Evolutionary conservation across 2,113 vertebrate species (phyloP), one percentile per base, ranked within the genome.

Genomic region (Neotoma lepida): DNA sequence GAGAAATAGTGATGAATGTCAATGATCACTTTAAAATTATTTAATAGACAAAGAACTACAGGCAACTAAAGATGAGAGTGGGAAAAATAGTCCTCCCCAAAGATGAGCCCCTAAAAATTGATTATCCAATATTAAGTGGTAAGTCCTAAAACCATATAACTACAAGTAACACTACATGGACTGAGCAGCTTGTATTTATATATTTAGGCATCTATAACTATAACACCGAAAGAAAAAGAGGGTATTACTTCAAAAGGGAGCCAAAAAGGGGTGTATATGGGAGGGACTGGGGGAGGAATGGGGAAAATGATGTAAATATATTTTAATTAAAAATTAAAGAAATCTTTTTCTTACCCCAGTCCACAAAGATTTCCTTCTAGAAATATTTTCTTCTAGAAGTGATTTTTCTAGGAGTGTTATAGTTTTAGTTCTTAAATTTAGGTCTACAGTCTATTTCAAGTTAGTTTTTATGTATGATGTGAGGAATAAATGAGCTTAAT

Each of bases 371-470:
- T 84, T 84, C 39, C 39, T 44, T 44, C 56, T 63, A 41, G 78
- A 41, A 82, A 26, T 82, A 82, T 58, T 82, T 82, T 26, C 78
- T 28, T 41, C 78, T 41, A 4, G 26, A 84, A 84, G 39, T 84
- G 26, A 1, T 84, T 63, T 84, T 84, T 84, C 39, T 84, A 63
- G 56, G 56, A 63, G 56, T 44, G 81, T 84, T 84, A 63, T 82
- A 18, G 80, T 82, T 61, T 41, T 61, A 84, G 80, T 84, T 82
- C 56, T 63, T 84, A 84, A 84, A 84, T 84, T 84, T 61, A 82
- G 39, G 81, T 63, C 56, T 44, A 44, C 56, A 44, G 81, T 63
- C 81, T 84, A 84, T 84, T 84, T 84, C 81, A 41, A 84, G 56
- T 41, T 63, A 44, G 39, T 30, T 84, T 84, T 84, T 63, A 84